Conservation (phyloP, 2,888 invertebrate genomes). For the Drosophila colorata region DNA sequence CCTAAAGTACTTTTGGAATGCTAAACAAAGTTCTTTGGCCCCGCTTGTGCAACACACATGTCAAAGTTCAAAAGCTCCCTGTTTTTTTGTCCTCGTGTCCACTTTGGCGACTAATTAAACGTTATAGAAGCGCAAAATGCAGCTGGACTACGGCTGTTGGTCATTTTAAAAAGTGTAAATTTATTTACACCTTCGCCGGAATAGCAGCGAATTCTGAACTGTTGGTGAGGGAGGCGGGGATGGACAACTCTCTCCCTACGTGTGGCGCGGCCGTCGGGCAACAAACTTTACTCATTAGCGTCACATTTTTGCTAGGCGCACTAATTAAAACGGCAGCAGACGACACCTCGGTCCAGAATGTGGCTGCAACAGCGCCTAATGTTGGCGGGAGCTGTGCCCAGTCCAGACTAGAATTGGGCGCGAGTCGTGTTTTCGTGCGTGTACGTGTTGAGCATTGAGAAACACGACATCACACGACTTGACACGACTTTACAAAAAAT, state of each 20-base stretch:
- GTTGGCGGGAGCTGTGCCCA: background rate
- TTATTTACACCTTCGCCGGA: slow-evolving; percentile 41
- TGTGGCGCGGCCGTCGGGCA: slow-evolving; percentile 52
- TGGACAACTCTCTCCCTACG: background rate
- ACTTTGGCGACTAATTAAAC: slow-evolving; percentile 52
- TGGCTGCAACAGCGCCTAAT: background rate
- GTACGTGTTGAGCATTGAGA: too few species aligned
- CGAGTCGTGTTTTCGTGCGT: background rate
- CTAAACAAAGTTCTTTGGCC: slow-evolving; percentile 11
- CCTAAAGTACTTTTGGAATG: background rate
- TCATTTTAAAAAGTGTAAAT: slow-evolving; percentile 45
- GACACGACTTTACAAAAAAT: too few species aligned
- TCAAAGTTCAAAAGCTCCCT: slow-evolving; percentile 4
- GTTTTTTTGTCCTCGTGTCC: slow-evolving; percentile 23
- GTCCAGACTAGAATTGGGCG: background rate
- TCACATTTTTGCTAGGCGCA: slow-evolving; percentile 71
- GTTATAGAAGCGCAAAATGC: slow-evolving; percentile 34
- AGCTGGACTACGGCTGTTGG: slow-evolving; percentile 24
- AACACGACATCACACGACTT: background rate
- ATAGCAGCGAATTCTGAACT: slow-evolving; percentile 13
- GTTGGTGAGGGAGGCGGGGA: too few species aligned
- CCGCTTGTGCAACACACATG: background rate
- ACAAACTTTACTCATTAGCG: slow-evolving; percentile 80
- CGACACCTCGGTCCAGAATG: slow-evolving; percentile 27
- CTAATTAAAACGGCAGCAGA: slow-evolving; percentile 72